Base-by-base conservation (phyloP, 2,888 invertebrate species). In the Mythimna impura region DNA sequence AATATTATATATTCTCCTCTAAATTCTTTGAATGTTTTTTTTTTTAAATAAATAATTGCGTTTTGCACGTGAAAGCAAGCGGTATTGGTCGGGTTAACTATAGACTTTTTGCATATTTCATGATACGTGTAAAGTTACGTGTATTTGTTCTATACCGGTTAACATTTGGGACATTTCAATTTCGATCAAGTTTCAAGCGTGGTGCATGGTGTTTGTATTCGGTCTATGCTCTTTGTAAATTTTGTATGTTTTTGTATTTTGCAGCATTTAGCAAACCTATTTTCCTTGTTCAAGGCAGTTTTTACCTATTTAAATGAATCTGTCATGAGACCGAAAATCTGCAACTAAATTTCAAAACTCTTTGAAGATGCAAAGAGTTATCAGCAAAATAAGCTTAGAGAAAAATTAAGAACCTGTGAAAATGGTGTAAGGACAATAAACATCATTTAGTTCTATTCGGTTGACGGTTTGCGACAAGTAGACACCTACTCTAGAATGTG, bases 1-100 rank as follows among this genome's bases (percentile, higher is more conserved):
- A n/a, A n/a, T n/a, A n/a, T n/a, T n/a, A n/a, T n/a, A n/a, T n/a
- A n/a, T n/a, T 66, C 73, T 76, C 71, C 81, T 85, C 81, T 78
- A 81, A 76, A 69, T 77, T 71, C 36, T 70, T 67, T 68, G 55
- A 47, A 54, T 69, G 47, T 69, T 50, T 61, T 40, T 69, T 69
- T 50, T 61, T 40, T 69, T 65, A 61, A 76, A 76, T 67, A 70
- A 76, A 61, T 40, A 60, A 8, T 40, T 54, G 22, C 47, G 47
- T 30, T 57, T 66, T 55, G 22, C 47, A n/a, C 25, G 4, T 66
- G 20, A n/a, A 40, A 9, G 22, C 30, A 8, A 22, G 20, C 30
- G 7, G 5, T 54, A 25, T 25, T n/a, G 47, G 8, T 47, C 9
- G 14, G 10, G 2, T 2, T 7, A 34, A 40, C 22, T 50, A 17